A percentile compares a stretch with the other conserved stretches of the same genome.
phyloP scores from a whole-genome alignment of 2,888 invertebrate genomes.

The Ormyrus nitidulus region DNA sequence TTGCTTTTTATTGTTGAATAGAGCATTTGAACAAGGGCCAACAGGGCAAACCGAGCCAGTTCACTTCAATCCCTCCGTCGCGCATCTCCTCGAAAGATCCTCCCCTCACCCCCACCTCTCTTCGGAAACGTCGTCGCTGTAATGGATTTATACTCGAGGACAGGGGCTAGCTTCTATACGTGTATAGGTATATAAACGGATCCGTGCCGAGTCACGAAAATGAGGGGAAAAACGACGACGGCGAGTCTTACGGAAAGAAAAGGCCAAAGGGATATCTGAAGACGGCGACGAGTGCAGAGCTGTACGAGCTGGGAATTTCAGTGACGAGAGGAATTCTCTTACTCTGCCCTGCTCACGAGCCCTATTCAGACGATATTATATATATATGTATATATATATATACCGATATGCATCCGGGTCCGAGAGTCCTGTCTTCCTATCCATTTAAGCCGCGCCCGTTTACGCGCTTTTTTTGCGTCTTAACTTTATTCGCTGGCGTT shows the following conservation, averaged over 20 bases:
- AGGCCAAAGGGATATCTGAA: conserved; percentile 13
- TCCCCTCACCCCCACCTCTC: conserved; percentile 33
- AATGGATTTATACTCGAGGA: conserved; percentile 69
- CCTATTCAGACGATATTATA: background rate
- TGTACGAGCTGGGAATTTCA: conserved; percentile 27
- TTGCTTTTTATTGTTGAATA: conserved; percentile 72
- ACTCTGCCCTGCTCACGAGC: background rate
- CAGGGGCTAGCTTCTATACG: conserved; percentile 17
- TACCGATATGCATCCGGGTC: conserved; percentile 3
- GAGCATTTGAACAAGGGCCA: conserved; percentile 74
- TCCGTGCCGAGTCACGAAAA: conserved; percentile 29
- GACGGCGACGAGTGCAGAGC: background rate
- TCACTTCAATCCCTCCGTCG: conserved; percentile 11
- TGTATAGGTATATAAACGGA: background rate
- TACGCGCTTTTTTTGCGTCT: background rate
- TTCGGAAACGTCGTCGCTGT: conserved; percentile 63
- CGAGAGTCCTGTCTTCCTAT: background rate
- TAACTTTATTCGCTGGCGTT: background rate
- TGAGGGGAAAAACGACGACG: conserved; percentile 18
- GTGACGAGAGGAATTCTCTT: conserved; percentile 24
- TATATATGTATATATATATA: background rate
- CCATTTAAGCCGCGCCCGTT: background rate
- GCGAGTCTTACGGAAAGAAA: conserved; percentile 48
- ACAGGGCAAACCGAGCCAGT: conserved; percentile 67
- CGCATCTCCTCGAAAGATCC: background rate